Conservation (phyloP, 2,797 vertebrate species). For the Avahi laniger region DNA sequence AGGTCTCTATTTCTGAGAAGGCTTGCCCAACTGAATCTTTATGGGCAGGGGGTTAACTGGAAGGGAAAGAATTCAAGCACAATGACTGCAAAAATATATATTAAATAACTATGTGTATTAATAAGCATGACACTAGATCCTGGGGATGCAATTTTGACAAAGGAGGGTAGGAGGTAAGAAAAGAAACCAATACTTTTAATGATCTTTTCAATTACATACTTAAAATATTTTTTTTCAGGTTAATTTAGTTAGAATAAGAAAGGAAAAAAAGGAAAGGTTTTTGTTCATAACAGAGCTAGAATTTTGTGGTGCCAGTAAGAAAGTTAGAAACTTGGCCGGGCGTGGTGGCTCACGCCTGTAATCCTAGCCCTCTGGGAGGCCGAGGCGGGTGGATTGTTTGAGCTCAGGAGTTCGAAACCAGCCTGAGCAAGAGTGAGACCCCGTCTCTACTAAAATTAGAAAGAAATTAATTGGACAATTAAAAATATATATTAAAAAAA, state of each 20-base stretch:
- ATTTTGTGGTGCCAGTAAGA: slow-evolving; percentile 16
- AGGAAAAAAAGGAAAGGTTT: slow-evolving; percentile 33
- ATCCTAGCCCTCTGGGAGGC: too few relatives aligned
- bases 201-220: neutral
- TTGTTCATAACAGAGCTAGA: neutral
- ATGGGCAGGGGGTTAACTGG: neutral
- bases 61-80: slow-evolving; percentile 27
- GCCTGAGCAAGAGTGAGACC: too few relatives aligned
- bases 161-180: neutral
- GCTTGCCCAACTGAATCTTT: neutral
- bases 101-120: neutral
- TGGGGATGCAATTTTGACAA: slow-evolving; percentile 34
- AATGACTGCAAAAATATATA: neutral
- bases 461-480: too few relatives aligned
- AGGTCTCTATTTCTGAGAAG: slow-evolving; percentile 28
- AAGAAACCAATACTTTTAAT: neutral
- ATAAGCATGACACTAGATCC: slow-evolving; percentile 17
- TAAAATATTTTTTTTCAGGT: neutral
- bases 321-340: neutral
- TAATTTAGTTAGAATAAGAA: neutral
- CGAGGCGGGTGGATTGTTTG: too few relatives aligned
- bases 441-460: too few relatives aligned
- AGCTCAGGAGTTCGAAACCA: too few relatives aligned
- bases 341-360: too few relatives aligned
- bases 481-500: too few relatives aligned